Base-by-base conservation (phyloP, 2,113 vertebrate species). In the Macrotus californicus region DNA sequence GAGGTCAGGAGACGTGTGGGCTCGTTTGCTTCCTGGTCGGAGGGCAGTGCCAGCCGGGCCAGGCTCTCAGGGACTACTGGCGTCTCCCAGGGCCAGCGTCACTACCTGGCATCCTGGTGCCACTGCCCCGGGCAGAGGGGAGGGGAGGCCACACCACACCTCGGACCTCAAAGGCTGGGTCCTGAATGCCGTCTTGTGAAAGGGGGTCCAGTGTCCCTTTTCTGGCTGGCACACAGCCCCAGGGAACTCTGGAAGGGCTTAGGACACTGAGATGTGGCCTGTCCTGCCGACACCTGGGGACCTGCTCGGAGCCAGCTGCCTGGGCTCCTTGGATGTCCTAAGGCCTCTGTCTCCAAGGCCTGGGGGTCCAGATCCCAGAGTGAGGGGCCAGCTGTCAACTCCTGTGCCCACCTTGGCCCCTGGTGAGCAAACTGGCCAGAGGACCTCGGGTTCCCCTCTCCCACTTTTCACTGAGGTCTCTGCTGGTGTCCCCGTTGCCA, bases 271-370 rank as follows among this genome's bases (percentile, higher is more conserved):
- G 21, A 5, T 24, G 12, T 8, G 36, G 56, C n/a, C 19, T 18
- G 61, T 34, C 34, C 69, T 16, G 11, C 5, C 3, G 26, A n/a
- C 48, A 14, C 52, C 73, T 14, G 64, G 21, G 18, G 21, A 7
- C 19, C 34, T 46, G 19, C 72, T 18, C 6, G 26, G 54, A n/a
- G 19, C 18, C 0, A 0, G 52, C n/a, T n/a, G 29, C 36, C 41
- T 1, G 18, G n/a, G 34, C 16, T 46, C 14, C 34, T 50, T 1
- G 0, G 9, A 9, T 1, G 3, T 1, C 3, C 0, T 3, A 36
- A 4, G 64, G 2, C 19, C 43, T 39, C n/a, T 0, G 9, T 69
- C 50, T 56, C 80, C 50, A 2, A 84, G 48, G 34, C 93, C 77
- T 21, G 12, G 36, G 46, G 75, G 29, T 26, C n/a, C 29, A 4